Conservation (phyloP, 2,888 invertebrate species). For the Galerucella nymphaeae region DNA sequence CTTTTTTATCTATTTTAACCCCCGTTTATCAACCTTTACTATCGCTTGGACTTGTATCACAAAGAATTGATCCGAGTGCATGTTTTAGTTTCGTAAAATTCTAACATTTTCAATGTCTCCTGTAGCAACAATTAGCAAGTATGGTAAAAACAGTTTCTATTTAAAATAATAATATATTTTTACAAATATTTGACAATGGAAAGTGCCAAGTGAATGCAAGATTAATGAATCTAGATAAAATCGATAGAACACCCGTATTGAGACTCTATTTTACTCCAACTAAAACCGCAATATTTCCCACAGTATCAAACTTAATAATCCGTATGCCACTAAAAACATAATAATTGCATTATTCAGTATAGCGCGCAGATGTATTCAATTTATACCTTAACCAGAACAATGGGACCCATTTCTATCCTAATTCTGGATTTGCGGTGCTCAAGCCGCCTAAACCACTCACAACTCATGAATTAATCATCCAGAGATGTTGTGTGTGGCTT, state of each 20-base stretch:
- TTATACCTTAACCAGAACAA: constrained; percentile 57
- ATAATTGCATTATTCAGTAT: constrained; percentile 52
- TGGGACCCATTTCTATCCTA: constrained; percentile 61
- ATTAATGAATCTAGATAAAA: constrained; percentile 6
- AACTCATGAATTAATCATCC: constrained; percentile 64
- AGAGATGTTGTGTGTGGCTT: constrained; percentile 58
- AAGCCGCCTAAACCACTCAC: constrained; percentile 62
- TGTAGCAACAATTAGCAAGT: too few relatives aligned
- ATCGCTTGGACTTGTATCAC: too few relatives aligned
- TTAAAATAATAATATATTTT: too few relatives aligned
- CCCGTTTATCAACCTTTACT: too few relatives aligned
- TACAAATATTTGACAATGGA: neutral
- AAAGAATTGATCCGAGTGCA: too few relatives aligned
- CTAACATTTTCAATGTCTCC: too few relatives aligned
- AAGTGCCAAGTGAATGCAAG: neutral
- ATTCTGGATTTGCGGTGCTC: constrained; percentile 62
- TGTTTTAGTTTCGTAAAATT: too few relatives aligned
- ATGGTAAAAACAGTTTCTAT: too few relatives aligned
- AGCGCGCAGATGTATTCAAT: constrained; percentile 54
- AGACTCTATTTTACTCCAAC: constrained; percentile 17
- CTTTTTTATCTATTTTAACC: too few relatives aligned
- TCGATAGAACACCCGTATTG: constrained; percentile 16
- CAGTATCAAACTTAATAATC: constrained; percentile 47
- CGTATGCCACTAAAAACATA: constrained; percentile 48
- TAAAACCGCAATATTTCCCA: constrained; percentile 34